phyloP scores from a whole-genome alignment of 1,140 invertebrate genomes.

The Adoxophyes honmai region DNA sequence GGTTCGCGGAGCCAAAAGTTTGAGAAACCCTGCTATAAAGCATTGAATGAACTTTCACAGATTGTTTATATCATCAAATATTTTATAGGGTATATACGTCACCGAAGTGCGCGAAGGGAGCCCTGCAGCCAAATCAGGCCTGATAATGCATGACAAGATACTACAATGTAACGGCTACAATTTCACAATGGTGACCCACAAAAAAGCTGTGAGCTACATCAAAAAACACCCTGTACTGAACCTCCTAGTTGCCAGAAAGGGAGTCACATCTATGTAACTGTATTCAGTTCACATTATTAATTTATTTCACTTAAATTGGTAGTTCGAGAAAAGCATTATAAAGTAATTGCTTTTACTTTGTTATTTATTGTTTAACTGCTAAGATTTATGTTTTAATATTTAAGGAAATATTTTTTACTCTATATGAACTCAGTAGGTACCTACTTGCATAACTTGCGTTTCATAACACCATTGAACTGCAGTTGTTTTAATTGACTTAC shows the following conservation, averaged over 20 bases:
- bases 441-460: slow-evolving; percentile 3
- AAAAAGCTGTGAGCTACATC: slow-evolving; percentile 99
- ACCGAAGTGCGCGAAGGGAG: slow-evolving; percentile 98
- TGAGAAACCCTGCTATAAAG: too few species aligned
- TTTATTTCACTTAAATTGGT: slow-evolving; percentile 1
- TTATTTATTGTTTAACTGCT: slow-evolving; percentile 59
- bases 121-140: slow-evolving; percentile 95
- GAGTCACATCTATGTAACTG: slow-evolving; percentile 92
- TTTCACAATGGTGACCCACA: slow-evolving; percentile 98
- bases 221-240: slow-evolving; percentile 97
- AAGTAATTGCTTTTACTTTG: slow-evolving; percentile 57
- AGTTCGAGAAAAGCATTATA: slow-evolving; percentile 41
- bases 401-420: slow-evolving; percentile 13
- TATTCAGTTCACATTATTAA: background rate
- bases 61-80: slow-evolving; percentile 21
- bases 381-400: slow-evolving; percentile 11
- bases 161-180: slow-evolving; percentile 98
- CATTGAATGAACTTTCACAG: too few species aligned
- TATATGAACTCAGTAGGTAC: slow-evolving; percentile 1
- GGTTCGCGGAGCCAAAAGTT: too few species aligned
- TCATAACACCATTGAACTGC: background rate
- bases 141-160: slow-evolving; percentile 98
- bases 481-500: too few species aligned
- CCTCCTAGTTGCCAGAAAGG: slow-evolving; percentile 96
- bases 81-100: slow-evolving; percentile 96